Percentiles rank a stretch among this genome's conserved stretches.
Evolutionary conservation across 2,797 vertebrate species (phyloP).

Genomic region (Neosilurus hyrtlii): DNA sequence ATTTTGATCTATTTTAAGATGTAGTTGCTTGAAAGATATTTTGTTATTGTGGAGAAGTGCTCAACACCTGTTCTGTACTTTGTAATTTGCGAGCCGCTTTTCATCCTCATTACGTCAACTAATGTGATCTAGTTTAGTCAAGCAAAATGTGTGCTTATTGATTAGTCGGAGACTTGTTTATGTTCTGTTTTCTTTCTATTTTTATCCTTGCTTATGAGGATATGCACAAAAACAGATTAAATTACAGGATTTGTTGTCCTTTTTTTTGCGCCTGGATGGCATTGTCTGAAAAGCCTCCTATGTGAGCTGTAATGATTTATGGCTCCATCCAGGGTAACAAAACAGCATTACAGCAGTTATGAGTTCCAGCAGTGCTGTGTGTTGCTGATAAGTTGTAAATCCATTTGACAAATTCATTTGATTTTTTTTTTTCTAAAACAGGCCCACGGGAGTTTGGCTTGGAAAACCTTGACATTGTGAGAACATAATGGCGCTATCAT

Average conservation of each 20-base stretch:
- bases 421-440: conserved; percentile 32
- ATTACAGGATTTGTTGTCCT: conserved; percentile 21
- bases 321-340: conserved; percentile 37
- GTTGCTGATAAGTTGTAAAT: conserved; percentile 51
- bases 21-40: conserved; percentile 17
- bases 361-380: conserved; percentile 43
- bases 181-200: conserved; percentile 38
- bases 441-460: conserved; percentile 36
- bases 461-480: conserved; percentile 42
- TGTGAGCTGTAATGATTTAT: conserved; percentile 35
- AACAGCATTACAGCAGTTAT: conserved; percentile 38
- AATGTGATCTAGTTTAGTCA: conserved; percentile 44
- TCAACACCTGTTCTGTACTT: not conserved
- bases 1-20: conserved; percentile 19
- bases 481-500: conserved; percentile 34
- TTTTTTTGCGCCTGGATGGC: conserved; percentile 13
- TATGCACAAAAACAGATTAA: conserved; percentile 37
- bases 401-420: conserved; percentile 48
- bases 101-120: conserved; percentile 35
- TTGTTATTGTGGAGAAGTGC: conserved; percentile 8
- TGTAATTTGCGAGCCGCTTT: conserved; percentile 34
- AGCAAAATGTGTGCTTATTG: conserved; percentile 48
- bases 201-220: conserved; percentile 27
- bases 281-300: conserved; percentile 34
- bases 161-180: conserved; percentile 48